These are phyloP conservation scores for Trochalopteron elliotii DNA, from an alignment of 2,113 vertebrate species.

Conservation along the genomic window DNA sequence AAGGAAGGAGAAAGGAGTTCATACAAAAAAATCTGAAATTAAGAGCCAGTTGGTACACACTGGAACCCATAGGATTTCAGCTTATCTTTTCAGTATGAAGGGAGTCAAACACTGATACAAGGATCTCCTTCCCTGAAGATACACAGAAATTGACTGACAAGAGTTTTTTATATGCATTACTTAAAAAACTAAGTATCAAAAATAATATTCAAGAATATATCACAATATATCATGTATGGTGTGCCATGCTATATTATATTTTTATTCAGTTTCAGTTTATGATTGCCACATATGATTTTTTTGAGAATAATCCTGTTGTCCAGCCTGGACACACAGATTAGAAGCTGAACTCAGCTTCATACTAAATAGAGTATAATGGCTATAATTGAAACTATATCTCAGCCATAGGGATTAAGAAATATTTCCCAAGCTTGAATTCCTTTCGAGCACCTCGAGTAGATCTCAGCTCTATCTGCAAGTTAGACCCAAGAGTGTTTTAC, in stretches of 20 bases:
- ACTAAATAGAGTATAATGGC: not conserved
- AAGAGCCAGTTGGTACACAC: not conserved
- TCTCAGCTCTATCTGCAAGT: not conserved
- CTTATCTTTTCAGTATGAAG: not conserved
- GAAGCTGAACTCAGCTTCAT: not conserved
- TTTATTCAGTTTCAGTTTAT: not conserved
- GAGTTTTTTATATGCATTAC: not conserved
- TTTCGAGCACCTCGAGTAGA: not conserved
- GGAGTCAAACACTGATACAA: not conserved
- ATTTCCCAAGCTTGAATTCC: not conserved
- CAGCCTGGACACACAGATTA: not conserved
- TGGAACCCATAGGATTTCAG: not conserved
- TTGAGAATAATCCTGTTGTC: not conserved
- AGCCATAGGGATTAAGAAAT: not conserved
- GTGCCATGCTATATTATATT: not conserved
- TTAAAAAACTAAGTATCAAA: not conserved
- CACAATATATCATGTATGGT: no score
- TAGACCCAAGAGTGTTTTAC: fast-evolving
- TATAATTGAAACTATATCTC: not conserved
- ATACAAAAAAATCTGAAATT: not conserved
- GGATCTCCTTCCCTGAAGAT: not conserved
- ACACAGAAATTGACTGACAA: not conserved
- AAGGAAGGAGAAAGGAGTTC: not conserved
- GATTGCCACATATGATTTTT: not conserved
- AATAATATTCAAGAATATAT: not conserved